Percentiles rank a stretch among this genome's conserved stretches.
phyloP scores from a whole-genome alignment of 2,888 invertebrate species.

The Spialia ferax region DNA sequence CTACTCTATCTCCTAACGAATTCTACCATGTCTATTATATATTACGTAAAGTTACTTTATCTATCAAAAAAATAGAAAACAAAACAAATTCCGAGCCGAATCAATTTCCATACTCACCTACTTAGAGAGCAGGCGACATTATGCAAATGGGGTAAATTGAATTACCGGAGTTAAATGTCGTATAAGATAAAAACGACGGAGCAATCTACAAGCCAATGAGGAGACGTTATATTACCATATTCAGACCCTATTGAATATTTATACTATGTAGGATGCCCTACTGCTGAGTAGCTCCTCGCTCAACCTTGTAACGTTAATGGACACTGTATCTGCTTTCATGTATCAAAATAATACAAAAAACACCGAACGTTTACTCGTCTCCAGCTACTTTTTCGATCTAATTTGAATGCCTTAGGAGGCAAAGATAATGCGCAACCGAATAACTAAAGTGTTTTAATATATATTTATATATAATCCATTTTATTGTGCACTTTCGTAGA shows the following conservation, averaged over 20 bases:
- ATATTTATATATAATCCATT: too few species aligned
- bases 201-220: constrained; percentile 86
- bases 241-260: constrained; percentile 85
- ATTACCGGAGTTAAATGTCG: constrained; percentile 87
- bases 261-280: constrained; percentile 67
- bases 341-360: constrained; percentile 68
- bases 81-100: constrained; percentile 50
- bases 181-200: constrained; percentile 86
- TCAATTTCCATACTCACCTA: constrained; percentile 83
- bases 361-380: constrained; percentile 20
- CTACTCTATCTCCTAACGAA: too few species aligned
- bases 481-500: too few species aligned
- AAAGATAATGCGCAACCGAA: background rate
- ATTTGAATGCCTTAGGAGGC: background rate
- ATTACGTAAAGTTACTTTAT: constrained; percentile 8
- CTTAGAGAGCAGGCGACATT: constrained; percentile 78
- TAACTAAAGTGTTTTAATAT: too few species aligned
- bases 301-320: constrained; percentile 80
- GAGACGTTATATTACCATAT: constrained; percentile 83
- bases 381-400: constrained; percentile 53
- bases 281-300: constrained; percentile 66
- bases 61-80: constrained; percentile 42
- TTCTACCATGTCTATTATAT: too few species aligned
- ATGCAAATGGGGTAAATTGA: constrained; percentile 86
- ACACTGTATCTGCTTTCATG: constrained; percentile 64